phyloP scores from a whole-genome alignment of 2,113 vertebrate species.

The Glareola pratincola region DNA sequence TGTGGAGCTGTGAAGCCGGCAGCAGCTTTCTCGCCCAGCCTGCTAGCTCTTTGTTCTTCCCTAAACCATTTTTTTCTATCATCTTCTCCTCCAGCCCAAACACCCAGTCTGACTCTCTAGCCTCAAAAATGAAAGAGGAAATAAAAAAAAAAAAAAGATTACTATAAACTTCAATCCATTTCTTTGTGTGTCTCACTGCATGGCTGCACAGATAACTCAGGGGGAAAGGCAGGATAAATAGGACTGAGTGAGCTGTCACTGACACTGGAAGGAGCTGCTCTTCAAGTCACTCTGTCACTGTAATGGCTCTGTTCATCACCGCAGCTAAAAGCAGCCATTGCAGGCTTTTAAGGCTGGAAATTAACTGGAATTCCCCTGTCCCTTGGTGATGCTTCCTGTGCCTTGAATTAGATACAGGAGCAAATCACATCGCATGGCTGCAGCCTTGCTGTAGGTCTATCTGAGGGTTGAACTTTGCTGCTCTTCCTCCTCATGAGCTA shows the following conservation, averaged over 20 bases:
- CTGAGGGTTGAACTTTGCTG: background rate
- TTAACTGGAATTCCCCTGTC: background rate
- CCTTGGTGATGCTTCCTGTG: background rate
- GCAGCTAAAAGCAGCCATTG: background rate
- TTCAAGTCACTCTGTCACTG: background rate
- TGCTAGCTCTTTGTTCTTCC: background rate
- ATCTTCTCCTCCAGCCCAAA: background rate
- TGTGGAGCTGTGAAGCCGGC: background rate
- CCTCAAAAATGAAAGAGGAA: background rate
- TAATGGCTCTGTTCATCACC: background rate
- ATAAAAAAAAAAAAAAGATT: background rate
- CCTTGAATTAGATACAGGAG: background rate
- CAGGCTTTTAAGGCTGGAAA: background rate
- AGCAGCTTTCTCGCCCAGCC: background rate
- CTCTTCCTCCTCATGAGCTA: background rate
- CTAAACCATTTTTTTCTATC: background rate
- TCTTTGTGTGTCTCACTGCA: background rate
- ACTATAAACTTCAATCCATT: background rate
- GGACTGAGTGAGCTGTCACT: background rate
- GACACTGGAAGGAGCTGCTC: background rate
- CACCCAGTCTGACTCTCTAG: background rate
- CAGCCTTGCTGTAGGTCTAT: background rate
- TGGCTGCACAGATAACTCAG: background rate
- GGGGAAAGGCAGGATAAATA: background rate
- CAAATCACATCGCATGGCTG: accelerated